Evolutionary conservation across 1,140 invertebrate genomes (phyloP), one percentile per base, ranked within the genome.

Genomic region (Halesus radiatus): DNA sequence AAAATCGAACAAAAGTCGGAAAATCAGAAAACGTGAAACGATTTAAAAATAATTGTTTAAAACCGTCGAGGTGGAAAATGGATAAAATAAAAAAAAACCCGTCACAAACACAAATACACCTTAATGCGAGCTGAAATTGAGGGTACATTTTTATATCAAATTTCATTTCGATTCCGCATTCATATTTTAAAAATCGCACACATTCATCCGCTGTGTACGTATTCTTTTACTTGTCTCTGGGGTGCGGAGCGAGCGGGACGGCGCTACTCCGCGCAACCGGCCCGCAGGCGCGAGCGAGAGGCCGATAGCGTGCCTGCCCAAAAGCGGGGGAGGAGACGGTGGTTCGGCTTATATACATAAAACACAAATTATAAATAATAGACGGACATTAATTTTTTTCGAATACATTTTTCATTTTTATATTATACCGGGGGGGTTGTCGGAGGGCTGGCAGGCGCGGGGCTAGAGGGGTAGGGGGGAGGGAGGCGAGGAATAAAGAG

Each of bases 351-450:
- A 80, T 81, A 80, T 80, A 81, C 84, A 84, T 85, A 85, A 86
- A 87, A 85, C 85, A 86, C 87, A 88, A 88, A 88, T 88, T 87
- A 89, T 88, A 88, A 88, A 89, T 89, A 88, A 88, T 89, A 89
- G 87, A 86, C 84, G 86, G 87, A 86, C 86, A 86, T 89, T 88
- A 88, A 88, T 88, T 89, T 88, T 88, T 86, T 88, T 85, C 85
- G 85, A 88, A 89, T 88, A 89, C 88, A 89, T 89, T 88, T 89
- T 89, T 89, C 88, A 89, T 89, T 89, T 83, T 88, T 88, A 88
- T 88, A 88, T 88, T 87, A 87, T 88, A 87, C 84, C 85, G 85
- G 85, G 87, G 85, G 85, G 87, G 85, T 78, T 70, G 75, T 84
- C 58, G 79, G 85, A 85, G 84, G 85, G 86, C 84, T 85, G 85